Conservation (phyloP, 2,888 invertebrate species). For the Drosophila cyrtoloma region DNA sequence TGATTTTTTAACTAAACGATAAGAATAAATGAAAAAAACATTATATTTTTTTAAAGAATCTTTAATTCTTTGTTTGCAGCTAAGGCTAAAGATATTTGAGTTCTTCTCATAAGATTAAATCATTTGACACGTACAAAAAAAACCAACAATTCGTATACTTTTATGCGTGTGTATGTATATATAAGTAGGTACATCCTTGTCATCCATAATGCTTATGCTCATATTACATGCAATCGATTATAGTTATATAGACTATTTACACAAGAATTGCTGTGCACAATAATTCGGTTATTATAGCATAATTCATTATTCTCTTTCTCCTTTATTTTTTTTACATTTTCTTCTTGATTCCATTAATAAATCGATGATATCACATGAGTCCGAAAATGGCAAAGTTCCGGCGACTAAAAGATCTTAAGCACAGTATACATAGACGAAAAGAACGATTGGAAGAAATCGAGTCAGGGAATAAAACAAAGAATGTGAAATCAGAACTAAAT, state of each 20-base stretch:
- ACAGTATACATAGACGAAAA: constrained; percentile 36
- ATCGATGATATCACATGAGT: constrained; percentile 84
- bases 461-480: constrained; percentile 25
- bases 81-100: constrained; percentile 78
- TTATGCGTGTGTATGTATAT: constrained; percentile 30
- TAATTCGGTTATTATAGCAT: constrained; percentile 61
- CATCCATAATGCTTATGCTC: constrained; percentile 66
- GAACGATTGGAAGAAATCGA: constrained; percentile 10
- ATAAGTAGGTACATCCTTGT: constrained; percentile 62
- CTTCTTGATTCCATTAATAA: constrained; percentile 68
- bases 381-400: constrained; percentile 84
- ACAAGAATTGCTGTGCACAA: constrained; percentile 61
- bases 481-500: constrained; percentile 21
- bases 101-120: constrained; percentile 65
- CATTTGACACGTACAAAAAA: constrained; percentile 50
- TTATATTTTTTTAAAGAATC: constrained; percentile 78
- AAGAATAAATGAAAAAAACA: constrained; percentile 7
- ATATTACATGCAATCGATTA: constrained; percentile 67
- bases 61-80: constrained; percentile 85
- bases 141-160: constrained; percentile 53
- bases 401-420: constrained; percentile 81
- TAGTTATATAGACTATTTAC: constrained; percentile 74
- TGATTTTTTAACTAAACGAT: not conserved
- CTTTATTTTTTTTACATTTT: constrained; percentile 61
- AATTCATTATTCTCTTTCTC: constrained; percentile 32